Base-by-base conservation (phyloP, 2,797 vertebrate species). In the Pseudomugil tenellus region DNA sequence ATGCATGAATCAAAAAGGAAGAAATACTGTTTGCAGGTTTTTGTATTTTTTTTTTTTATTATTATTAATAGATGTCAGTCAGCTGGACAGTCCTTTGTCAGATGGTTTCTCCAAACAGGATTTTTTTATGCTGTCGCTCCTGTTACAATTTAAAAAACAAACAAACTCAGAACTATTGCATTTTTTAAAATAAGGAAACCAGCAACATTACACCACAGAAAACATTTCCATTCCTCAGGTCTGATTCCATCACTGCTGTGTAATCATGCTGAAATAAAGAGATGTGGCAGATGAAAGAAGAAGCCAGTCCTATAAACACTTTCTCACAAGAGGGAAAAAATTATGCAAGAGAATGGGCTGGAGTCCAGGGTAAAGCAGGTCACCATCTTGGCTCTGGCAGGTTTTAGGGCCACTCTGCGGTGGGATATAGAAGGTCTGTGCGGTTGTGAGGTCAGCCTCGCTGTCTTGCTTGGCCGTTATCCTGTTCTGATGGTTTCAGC, bases 31-130 rank as follows among this genome's bases (percentile, higher is more conserved):
- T 0, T 3, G 6, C 35, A 31, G 35, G 23, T 63, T 48, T 23
- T 25, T 32, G 23, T 32, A 46, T 37, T 12, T 35, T 35, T 12
- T 35, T 35, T 35, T 35, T 12, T 35, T 35, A 1, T 35, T 35
- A 12, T 35, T 35, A 21, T 21, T 48, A 19, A 48, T 49, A 48
- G 35, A 69, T 57, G 49, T 59, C 0, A 26, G 34, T 62, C 77
- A 68, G 84, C 88, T 90, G 91, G 92, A 89, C 87, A 90, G 89
- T 41, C 89, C 57, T 61, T 51, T 12, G 10, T 87, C 85, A 72
- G 85, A 63, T 79, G 79, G 83, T 67, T 70, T 63, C 65, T 66
- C 16, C 39, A 37, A 71, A 51, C 53, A 80, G 66, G 63, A 70
- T 76, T 71, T 68, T n/a, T 77, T 73, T 72, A 80, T 70, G 13